Conservation (phyloP, 2,113 vertebrate genomes). For the Oreochromis niloticus region DNA sequence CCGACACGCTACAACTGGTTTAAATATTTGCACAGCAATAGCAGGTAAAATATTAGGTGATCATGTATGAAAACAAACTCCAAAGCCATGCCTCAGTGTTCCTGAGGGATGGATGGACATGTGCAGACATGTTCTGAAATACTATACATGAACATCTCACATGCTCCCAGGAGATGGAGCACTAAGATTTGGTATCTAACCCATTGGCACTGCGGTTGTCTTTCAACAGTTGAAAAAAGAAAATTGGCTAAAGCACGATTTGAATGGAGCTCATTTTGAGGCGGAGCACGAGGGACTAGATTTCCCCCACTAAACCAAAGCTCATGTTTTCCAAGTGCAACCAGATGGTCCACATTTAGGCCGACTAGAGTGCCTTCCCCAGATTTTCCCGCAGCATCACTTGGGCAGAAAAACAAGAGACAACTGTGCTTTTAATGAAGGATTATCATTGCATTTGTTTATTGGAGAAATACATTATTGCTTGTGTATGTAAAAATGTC, state of each 20-base stretch:
- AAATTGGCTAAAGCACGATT: not conserved
- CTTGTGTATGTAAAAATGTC: not conserved
- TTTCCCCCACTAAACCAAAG: not conserved
- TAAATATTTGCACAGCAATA: not conserved
- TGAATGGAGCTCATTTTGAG: not conserved
- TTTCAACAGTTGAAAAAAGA: not conserved
- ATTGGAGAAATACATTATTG: not conserved
- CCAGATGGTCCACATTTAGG: slow-evolving; percentile 23
- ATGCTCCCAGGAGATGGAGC: slow-evolving; percentile 5
- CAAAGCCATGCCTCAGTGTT: not conserved
- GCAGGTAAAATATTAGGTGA: not conserved
- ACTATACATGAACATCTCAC: not conserved
- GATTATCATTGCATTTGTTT: not conserved
- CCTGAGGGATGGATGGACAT: not conserved
- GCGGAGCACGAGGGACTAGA: not conserved
- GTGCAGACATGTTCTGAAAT: not conserved
- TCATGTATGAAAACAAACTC: not conserved
- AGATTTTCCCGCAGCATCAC: not conserved
- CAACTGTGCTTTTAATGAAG: not conserved
- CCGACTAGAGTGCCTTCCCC: not conserved
- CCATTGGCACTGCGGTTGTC: not conserved
- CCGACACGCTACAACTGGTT: rapidly evolving
- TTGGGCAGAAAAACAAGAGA: not conserved
- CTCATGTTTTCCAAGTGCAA: slow-evolving; percentile 15
- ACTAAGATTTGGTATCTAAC: not conserved